These are phyloP conservation scores for Drosophila rufa DNA, from an alignment of 1,140 invertebrate genomes.

Conservation along the genomic window DNA sequence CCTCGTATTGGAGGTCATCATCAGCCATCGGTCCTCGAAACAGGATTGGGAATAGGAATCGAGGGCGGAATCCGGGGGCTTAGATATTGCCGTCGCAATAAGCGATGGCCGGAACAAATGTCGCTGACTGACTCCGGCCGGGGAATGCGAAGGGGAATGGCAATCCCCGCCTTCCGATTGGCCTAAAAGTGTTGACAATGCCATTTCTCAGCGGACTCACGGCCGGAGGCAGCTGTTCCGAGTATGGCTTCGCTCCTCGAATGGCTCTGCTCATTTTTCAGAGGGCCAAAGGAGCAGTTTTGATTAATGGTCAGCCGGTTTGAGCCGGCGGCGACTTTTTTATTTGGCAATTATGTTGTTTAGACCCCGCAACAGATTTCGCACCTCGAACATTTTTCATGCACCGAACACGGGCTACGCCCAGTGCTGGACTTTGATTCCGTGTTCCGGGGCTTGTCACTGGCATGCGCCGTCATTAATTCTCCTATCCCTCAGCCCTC, in stretches of 20 bases:
- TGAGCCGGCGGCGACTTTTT: conserved; percentile 73
- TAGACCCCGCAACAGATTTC: conserved; percentile 74
- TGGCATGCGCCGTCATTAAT: conserved; percentile 84
- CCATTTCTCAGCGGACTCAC: conserved; percentile 52
- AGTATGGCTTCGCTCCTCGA: background rate
- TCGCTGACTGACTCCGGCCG: conserved; percentile 28
- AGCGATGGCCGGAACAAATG: conserved; percentile 51
- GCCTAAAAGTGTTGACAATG: conserved; percentile 76
- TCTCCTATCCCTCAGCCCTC: conserved; percentile 22
- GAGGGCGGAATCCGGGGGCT: conserved; percentile 15
- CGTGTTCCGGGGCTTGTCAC: conserved; percentile 80
- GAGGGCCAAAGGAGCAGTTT: conserved; percentile 53
- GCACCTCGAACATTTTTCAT: conserved; percentile 80
- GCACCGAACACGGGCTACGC: conserved; percentile 32
- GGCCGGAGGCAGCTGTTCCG: conserved; percentile 41
- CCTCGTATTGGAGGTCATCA: conserved; percentile 38
- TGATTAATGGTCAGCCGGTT: conserved; percentile 75
- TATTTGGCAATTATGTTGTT: conserved; percentile 83
- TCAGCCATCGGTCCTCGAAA: conserved; percentile 21
- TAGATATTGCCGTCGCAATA: conserved; percentile 34
- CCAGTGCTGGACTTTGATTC: conserved; percentile 68
- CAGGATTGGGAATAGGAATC: conserved; percentile 8
- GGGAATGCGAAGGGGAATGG: conserved; percentile 18
- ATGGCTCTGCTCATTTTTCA: conserved; percentile 46
- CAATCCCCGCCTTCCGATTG: conserved; percentile 57